A percentile compares a stretch with the other conserved stretches of the same genome.
Conservation (phyloP, 2,113 vertebrate genomes). For the Chlorodrepanis virens region DNA sequence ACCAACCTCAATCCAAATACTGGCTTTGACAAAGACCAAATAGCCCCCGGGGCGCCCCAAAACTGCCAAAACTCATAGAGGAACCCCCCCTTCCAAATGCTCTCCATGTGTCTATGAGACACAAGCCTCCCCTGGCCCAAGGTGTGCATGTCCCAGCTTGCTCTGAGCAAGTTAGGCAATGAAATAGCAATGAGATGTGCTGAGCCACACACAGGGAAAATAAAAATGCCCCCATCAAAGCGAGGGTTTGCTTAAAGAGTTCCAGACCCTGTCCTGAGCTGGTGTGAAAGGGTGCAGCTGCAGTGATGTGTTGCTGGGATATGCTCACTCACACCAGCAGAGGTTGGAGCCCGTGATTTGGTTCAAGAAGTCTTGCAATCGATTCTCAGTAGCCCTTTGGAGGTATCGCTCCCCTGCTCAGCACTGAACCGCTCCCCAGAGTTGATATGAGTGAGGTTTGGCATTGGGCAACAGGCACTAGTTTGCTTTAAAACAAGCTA, state of each 20-base stretch:
- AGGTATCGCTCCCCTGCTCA: neutral
- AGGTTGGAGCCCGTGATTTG: neutral
- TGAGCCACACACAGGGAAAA: neutral
- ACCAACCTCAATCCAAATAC: neutral
- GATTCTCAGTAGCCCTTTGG: constrained; percentile 28
- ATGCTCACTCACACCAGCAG: neutral
- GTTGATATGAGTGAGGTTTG: neutral
- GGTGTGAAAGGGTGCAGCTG: neutral
- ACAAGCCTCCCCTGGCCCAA: neutral
- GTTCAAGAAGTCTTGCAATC: neutral
- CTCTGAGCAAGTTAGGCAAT: neutral
- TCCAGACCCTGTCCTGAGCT: neutral
- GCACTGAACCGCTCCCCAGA: neutral
- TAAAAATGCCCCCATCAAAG: neutral
- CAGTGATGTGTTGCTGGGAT: rapidly evolving
- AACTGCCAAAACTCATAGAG: neutral
- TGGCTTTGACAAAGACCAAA: neutral
- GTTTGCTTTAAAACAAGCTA: constrained; percentile 22
- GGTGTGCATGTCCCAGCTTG: neutral
- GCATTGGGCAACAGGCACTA: constrained; percentile 12
- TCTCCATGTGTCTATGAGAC: neutral
- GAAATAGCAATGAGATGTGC: neutral
- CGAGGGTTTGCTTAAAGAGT: neutral
- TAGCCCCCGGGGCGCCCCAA: neutral
- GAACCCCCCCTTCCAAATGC: neutral